Conservation (phyloP, 2,113 vertebrate species). For the Gopherus flavomarginatus region DNA sequence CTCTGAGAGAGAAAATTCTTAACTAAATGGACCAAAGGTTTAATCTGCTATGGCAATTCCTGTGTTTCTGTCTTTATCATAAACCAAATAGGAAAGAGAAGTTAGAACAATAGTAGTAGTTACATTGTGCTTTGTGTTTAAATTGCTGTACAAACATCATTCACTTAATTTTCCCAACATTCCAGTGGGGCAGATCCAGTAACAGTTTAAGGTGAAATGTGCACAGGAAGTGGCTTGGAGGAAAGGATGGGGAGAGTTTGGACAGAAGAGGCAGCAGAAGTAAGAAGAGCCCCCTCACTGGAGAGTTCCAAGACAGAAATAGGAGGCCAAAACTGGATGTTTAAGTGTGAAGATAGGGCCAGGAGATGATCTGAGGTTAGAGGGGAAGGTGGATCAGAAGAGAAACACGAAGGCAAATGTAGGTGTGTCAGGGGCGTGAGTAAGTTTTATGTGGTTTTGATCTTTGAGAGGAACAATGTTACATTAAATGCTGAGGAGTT, state of each 20-base stretch:
- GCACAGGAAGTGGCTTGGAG: background rate
- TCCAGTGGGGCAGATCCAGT: rapidly evolving
- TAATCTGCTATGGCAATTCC: background rate
- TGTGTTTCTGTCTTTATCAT: background rate
- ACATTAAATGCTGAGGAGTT: background rate
- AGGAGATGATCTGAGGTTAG: rapidly evolving
- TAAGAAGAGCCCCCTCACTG: background rate
- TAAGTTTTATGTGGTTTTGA: background rate
- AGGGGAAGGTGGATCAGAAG: background rate
- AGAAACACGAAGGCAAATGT: background rate
- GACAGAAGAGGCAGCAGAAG: background rate
- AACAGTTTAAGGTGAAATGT: background rate
- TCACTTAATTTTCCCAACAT: background rate
- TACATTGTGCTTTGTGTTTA: background rate
- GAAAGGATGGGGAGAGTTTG: rapidly evolving
- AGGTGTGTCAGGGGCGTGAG: background rate
- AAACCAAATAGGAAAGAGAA: background rate
- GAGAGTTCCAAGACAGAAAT: background rate
- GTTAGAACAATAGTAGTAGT: background rate
- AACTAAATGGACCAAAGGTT: background rate
- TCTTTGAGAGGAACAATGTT: background rate
- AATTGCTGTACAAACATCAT: background rate
- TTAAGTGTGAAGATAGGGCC: background rate
- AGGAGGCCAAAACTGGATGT: background rate
- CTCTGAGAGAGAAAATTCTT: background rate